Base-by-base conservation (phyloP, 2,797 vertebrate species). In the Pangasius sanitwongsei region DNA sequence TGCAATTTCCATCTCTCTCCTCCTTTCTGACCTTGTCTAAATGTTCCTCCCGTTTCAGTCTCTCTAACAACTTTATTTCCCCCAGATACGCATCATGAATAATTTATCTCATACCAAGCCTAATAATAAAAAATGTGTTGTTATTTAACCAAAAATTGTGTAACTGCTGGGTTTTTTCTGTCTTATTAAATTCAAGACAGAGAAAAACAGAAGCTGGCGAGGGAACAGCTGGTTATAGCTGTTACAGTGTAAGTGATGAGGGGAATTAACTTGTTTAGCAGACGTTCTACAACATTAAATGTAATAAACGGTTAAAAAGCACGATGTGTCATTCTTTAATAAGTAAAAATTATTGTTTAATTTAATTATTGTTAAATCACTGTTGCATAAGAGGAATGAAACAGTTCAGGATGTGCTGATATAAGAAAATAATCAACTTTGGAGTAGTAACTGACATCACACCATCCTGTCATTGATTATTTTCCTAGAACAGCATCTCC, bases 1-100 rank as follows among this genome's bases (percentile, higher is more conserved):
- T 91, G 88, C 89, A 92, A 91, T 93, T 94, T 93, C 92, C 92
- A 34, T 92, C 92, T 92, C 92, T 91, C 88, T 88, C 91, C 92
- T 86, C 88, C 90, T 87, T 78, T 89, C 89, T 70, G 83, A 87
- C 89, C 89, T 84, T 28, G 83, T 92, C 87, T 88, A 37, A 70
- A 90, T 86, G 67, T 87, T 89, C 87, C 59, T 67, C 89, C 85
- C 50, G 34, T 89, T 91, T 93, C 44, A 77, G 67, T 91, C 80
- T 70, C 59, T 89, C 55, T 8, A 13, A 85, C 81, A 89, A 80
- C 50, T 87, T 84, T 88, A 80, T 87, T 89, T 92, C 83, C 57
- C 59, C 83, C 90, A 93, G 57, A 92, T 70, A 80, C 31, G 53
- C 65, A 16, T 82, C 72, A 89, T 90, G 87, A 86, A 80, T 89